phyloP scores from a whole-genome alignment of 2,113 vertebrate species.

The Lepus americanus region DNA sequence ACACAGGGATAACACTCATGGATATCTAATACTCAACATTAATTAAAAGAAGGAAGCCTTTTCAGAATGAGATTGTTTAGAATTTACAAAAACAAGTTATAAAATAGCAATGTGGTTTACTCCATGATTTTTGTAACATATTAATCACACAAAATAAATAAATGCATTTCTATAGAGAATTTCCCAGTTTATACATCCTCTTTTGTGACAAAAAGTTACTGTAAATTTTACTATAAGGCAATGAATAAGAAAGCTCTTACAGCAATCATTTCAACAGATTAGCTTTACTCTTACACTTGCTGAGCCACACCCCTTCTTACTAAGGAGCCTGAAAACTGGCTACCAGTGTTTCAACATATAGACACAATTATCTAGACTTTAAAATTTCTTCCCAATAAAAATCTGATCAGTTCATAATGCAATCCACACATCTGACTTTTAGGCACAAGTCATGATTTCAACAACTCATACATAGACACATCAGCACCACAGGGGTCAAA shows the following conservation, averaged over 20 bases:
- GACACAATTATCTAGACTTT: conserved; percentile 60
- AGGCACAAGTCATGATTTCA: conserved; percentile 56
- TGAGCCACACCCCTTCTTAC: background rate
- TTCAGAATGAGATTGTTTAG: background rate
- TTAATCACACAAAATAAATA: conserved; percentile 71
- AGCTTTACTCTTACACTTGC: background rate
- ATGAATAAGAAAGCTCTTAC: conserved; percentile 32
- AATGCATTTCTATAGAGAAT: conserved; percentile 49
- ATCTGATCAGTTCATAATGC: conserved; percentile 64
- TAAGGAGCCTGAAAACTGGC: conserved; percentile 50
- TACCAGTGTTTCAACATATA: conserved; percentile 54
- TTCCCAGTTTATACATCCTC: conserved; percentile 47
- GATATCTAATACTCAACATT: conserved; percentile 53
- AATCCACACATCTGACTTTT: conserved; percentile 45
- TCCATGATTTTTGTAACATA: no score
- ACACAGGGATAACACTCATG: conserved; percentile 64
- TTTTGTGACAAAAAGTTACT: conserved; percentile 51
- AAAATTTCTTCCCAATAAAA: conserved; percentile 63
- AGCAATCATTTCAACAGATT: conserved; percentile 29
- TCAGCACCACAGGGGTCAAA: conserved; percentile 46
- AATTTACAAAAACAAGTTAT: conserved; percentile 72
- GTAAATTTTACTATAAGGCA: conserved; percentile 53
- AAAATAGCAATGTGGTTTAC: conserved; percentile 65
- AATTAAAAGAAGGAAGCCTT: conserved; percentile 59
- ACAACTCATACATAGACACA: conserved; percentile 38